phyloP scores from a whole-genome alignment of 2,113 vertebrate genomes.

The Myocastor coypus region DNA sequence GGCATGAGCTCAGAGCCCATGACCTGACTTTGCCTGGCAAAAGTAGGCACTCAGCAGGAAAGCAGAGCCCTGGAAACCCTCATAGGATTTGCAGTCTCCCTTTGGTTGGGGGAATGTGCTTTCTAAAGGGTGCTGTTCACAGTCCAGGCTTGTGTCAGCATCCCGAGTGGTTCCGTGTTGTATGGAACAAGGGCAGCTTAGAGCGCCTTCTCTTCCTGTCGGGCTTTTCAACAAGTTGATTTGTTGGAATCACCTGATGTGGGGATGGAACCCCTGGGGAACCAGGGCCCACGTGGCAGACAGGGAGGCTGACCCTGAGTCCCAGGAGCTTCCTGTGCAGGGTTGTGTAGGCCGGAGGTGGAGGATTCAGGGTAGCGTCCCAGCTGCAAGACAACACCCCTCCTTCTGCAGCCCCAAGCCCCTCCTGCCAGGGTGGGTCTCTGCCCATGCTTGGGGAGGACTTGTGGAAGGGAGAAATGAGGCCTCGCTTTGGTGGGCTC shows the following conservation, averaged over 20 bases:
- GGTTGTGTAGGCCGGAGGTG: neutral
- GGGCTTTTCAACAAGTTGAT: neutral
- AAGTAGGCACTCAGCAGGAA: neutral
- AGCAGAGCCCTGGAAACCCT: fast-evolving
- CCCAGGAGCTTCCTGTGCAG: fast-evolving
- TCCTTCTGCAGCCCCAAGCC: fast-evolving
- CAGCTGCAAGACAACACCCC: fast-evolving
- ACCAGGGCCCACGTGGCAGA: neutral
- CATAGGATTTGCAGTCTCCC: fast-evolving
- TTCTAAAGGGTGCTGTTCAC: fast-evolving
- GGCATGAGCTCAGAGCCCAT: neutral
- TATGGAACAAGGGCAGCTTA: neutral
- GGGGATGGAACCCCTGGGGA: neutral
- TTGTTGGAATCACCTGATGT: neutral
- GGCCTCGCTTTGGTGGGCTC: neutral
- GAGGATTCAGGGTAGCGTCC: neutral
- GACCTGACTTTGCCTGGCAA: neutral
- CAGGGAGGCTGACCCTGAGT: neutral
- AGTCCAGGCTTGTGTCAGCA: fast-evolving
- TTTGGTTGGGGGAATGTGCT: neutral
- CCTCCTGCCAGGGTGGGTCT: fast-evolving
- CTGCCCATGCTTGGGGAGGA: fast-evolving
- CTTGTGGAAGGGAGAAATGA: neutral
- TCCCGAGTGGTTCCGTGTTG: too few relatives aligned
- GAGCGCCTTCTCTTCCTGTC: neutral